These are phyloP conservation scores for Gymnodraco acuticeps DNA, from an alignment of 2,797 vertebrate species.

Conservation along the genomic window DNA sequence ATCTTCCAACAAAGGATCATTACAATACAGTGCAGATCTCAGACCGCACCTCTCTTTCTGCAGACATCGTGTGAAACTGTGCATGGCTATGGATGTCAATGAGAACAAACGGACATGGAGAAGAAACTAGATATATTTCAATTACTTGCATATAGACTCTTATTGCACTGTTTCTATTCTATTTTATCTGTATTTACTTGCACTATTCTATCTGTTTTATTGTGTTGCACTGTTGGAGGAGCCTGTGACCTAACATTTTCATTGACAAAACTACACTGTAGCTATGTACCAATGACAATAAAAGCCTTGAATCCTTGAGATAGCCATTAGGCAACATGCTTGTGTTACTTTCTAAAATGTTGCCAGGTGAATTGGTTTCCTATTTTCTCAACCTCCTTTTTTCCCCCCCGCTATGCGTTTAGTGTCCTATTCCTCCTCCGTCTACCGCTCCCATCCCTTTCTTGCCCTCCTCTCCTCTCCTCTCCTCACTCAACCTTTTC, in stretches of 20 bases:
- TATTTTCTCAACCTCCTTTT: conserved; percentile 31
- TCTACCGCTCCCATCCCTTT: conserved; percentile 52
- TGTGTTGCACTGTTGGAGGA: no score
- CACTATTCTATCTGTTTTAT: no score
- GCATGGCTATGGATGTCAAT: background rate
- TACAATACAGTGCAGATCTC: conserved; percentile 38
- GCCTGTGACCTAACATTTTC: no score
- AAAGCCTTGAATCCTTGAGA: conserved; percentile 33
- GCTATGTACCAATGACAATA: no score
- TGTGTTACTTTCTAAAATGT: conserved; percentile 52
- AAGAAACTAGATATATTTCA: conserved; percentile 19
- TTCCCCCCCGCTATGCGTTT: conserved; percentile 36
- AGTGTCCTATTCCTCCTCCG: conserved; percentile 45
- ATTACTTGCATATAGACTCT: no score
- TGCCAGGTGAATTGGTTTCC: conserved; percentile 67
- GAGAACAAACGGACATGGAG: conserved; percentile 23
- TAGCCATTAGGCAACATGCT: conserved; percentile 45
- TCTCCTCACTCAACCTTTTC: conserved; percentile 50
- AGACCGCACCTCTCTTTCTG: conserved; percentile 35
- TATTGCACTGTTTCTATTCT: no score
- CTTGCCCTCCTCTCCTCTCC: conserved; percentile 34
- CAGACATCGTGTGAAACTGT: conserved; percentile 45
- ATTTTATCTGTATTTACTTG: no score
- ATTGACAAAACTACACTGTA: no score
- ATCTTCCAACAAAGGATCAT: conserved; percentile 49